A percentile compares a stretch with the other conserved stretches of the same genome.
These are phyloP conservation scores for Megalurothrips usitatus DNA, from an alignment of 2,888 invertebrate genomes.

Conservation along the genomic window DNA sequence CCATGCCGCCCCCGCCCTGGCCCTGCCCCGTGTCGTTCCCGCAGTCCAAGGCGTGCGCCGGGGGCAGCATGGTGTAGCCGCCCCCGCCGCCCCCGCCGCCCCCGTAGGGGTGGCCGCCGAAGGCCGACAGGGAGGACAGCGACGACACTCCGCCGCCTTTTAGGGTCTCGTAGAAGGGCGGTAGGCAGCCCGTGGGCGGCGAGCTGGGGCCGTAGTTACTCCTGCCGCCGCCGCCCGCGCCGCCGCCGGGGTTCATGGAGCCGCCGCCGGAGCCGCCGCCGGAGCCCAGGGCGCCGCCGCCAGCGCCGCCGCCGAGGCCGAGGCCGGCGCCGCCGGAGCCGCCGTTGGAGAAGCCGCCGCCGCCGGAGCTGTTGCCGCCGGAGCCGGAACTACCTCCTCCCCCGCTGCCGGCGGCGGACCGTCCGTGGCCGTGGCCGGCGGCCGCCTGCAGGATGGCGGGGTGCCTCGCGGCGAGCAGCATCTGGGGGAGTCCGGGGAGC, in stretches of 20 bases:
- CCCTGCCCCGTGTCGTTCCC: slow-evolving; percentile 57
- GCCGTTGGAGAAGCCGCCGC: slow-evolving; percentile 34
- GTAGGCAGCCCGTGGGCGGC: slow-evolving; percentile 79
- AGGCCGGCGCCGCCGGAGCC: not conserved
- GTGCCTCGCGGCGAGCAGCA: slow-evolving; percentile 49
- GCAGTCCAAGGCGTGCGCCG: slow-evolving; percentile 69
- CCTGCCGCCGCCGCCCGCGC: slow-evolving; percentile 54
- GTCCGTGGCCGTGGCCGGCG: slow-evolving; percentile 69
- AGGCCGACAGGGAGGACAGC: slow-evolving; percentile 53
- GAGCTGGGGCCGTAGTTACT: slow-evolving; percentile 84
- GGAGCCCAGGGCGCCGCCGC: slow-evolving; percentile 7
- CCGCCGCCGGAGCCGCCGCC: not conserved
- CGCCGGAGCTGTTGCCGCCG: slow-evolving; percentile 47
- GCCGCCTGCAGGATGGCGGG: slow-evolving; percentile 60
- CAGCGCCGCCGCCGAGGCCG: slow-evolving; percentile 1
- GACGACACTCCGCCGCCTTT: slow-evolving; percentile 57
- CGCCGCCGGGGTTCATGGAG: slow-evolving; percentile 38
- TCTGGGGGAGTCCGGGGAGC: not conserved
- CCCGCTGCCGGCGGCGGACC: slow-evolving; percentile 51
- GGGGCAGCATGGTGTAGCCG: slow-evolving; percentile 64
- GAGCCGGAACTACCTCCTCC: slow-evolving; percentile 52
- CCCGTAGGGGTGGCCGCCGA: slow-evolving; percentile 51
- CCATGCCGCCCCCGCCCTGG: slow-evolving; percentile 42
- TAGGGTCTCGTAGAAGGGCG: slow-evolving; percentile 83
- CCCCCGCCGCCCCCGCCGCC: slow-evolving; percentile 55